Percentiles rank a stretch among this genome's conserved stretches.
Evolutionary conservation across 23 tunicate genomes (phyloP).

Genomic region (Oikopleura albicans): DNA sequence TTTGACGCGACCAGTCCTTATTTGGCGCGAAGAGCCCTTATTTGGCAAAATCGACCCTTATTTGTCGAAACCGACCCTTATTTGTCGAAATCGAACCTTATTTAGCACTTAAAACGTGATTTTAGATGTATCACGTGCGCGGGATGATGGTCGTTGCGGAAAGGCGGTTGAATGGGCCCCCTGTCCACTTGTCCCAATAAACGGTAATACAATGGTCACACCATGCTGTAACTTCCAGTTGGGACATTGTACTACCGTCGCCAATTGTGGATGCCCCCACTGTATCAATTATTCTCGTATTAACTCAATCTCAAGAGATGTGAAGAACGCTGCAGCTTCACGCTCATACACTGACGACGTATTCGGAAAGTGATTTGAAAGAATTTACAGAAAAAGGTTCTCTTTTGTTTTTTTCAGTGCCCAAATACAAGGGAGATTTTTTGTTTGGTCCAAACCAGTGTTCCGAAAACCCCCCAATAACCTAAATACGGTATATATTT

Average conservation of each 20-base stretch:
- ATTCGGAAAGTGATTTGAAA: background rate
- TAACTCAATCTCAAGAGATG: background rate
- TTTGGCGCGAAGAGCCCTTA: too few species aligned
- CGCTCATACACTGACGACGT: background rate
- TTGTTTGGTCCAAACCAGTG: too few species aligned
- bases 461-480: too few species aligned
- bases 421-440: too few species aligned
- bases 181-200: background rate
- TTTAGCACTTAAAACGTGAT: too few species aligned
- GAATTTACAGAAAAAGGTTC: too few species aligned
- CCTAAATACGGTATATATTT: too few species aligned
- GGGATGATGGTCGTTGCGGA: background rate
- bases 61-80: too few species aligned
- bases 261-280: background rate
- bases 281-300: background rate
- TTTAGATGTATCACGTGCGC: background rate
- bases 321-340: background rate
- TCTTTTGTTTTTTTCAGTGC: too few species aligned
- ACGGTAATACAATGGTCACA: background rate
- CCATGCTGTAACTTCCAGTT: background rate
- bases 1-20: too few species aligned
- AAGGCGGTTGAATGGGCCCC: slow-evolving; percentile 1
- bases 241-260: background rate
- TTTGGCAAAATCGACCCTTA: too few species aligned
- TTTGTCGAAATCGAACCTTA: too few species aligned